Conservation (phyloP, 2,888 invertebrate genomes). For the Heliconius ethilla region DNA sequence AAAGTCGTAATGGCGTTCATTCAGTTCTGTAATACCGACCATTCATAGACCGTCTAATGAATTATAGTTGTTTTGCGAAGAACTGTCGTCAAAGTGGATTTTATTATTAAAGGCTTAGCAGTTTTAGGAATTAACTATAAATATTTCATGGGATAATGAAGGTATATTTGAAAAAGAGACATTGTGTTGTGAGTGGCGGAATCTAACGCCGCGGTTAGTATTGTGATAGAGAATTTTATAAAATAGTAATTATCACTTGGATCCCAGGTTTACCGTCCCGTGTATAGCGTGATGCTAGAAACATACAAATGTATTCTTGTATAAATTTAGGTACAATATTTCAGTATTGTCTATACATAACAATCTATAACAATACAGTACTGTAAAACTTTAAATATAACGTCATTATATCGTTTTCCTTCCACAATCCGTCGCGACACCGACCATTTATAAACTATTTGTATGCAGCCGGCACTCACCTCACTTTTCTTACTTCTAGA, state of each 20-base stretch:
- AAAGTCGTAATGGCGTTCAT: slow-evolving; percentile 49
- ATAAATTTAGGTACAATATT: too few relatives aligned
- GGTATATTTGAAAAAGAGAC: neutral
- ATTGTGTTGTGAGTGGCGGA: neutral
- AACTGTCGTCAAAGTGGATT: slow-evolving; percentile 43
- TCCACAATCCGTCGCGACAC: slow-evolving; percentile 53
- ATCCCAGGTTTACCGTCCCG: too few relatives aligned
- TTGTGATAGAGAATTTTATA: too few relatives aligned
- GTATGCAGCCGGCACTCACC: slow-evolving; percentile 76
- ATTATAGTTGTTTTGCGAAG: slow-evolving; percentile 47
- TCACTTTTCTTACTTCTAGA: slow-evolving; percentile 80
- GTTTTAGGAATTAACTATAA: neutral
- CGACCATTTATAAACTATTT: slow-evolving; percentile 82
- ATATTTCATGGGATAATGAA: too few relatives aligned
- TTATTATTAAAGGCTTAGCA: slow-evolving; percentile 30
- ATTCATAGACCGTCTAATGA: slow-evolving; percentile 47
- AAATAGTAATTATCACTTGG: too few relatives aligned
- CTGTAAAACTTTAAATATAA: slow-evolving; percentile 11
- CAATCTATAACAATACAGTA: neutral
- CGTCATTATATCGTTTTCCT: slow-evolving; percentile 36
- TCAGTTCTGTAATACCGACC: slow-evolving; percentile 46
- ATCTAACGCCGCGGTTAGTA: too few relatives aligned
- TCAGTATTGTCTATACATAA: neutral
- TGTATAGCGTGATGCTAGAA: too few relatives aligned
- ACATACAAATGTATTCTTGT: too few relatives aligned